Conservation (phyloP, 2,797 vertebrate species). For the Chelonia mydas region DNA sequence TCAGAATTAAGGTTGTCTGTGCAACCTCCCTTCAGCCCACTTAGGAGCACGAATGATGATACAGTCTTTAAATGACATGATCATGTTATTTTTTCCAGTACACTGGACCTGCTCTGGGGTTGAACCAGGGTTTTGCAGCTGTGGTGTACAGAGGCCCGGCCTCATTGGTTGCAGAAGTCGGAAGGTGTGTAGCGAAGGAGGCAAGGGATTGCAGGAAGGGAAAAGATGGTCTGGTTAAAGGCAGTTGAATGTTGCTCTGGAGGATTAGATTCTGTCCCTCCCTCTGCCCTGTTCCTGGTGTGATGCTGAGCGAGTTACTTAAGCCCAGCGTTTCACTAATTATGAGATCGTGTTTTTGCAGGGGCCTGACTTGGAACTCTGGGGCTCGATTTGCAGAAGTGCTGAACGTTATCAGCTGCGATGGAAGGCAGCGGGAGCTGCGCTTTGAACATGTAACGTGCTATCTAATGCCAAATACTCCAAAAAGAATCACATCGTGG, state of each 20-base stretch:
- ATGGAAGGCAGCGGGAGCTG: not conserved
- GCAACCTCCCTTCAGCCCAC: not conserved
- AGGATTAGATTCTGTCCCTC: not conserved
- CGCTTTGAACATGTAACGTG: not conserved
- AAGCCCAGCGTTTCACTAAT: too few relatives aligned
- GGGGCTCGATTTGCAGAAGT: not conserved
- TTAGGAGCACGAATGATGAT: not conserved
- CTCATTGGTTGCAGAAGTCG: not conserved
- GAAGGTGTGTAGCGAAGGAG: not conserved
- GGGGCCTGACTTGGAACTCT: not conserved
- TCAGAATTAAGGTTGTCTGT: not conserved
- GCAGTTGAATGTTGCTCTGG: not conserved
- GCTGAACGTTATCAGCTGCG: not conserved
- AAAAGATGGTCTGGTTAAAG: not conserved
- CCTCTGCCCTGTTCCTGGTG: not conserved
- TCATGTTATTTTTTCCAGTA: not conserved
- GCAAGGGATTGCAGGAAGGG: not conserved
- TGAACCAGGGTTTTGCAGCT: not conserved
- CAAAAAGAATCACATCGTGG: not conserved
- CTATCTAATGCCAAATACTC: not conserved
- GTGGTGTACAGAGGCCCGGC: not conserved
- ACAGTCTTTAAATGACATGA: not conserved
- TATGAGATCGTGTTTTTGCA: not conserved
- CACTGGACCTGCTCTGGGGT: not conserved
- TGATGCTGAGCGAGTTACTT: not conserved